Conservation (phyloP, 1,140 invertebrate species). For the Bemisia tabaci region DNA sequence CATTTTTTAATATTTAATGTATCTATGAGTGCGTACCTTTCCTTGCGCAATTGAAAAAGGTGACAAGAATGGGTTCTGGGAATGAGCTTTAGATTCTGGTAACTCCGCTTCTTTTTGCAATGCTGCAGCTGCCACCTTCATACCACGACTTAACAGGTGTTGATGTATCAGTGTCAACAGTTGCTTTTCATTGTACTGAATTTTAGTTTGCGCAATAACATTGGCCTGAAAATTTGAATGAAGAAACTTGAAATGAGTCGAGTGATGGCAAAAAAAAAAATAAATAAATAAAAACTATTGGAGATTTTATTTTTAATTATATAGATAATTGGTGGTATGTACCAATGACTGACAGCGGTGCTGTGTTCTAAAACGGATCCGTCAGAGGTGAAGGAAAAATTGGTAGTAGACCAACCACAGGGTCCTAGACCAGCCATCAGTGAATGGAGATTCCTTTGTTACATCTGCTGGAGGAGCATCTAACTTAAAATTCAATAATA, state of each 20-base stretch:
- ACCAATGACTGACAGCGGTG: no score
- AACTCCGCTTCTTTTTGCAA: slow-evolving; percentile 65
- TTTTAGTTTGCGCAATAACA: slow-evolving; percentile 89
- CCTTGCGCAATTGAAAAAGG: slow-evolving; percentile 37
- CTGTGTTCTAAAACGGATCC: no score
- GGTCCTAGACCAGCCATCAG: no score
- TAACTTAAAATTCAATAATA: no score
- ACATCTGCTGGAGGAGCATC: no score
- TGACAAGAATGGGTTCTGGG: slow-evolving; percentile 30
- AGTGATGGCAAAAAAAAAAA: not conserved
- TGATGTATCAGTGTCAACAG: slow-evolving; percentile 82
- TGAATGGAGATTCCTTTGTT: no score
- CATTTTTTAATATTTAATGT: no score
- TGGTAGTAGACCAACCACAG: no score
- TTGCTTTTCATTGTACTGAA: slow-evolving; percentile 85
- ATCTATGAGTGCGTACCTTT: not conserved
- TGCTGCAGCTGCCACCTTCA: slow-evolving; percentile 49
- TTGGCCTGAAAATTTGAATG: slow-evolving; percentile 52
- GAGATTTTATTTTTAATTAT: no score
- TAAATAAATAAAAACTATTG: slow-evolving; percentile 13
- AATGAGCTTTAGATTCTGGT: slow-evolving; percentile 30
- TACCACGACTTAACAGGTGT: slow-evolving; percentile 66
- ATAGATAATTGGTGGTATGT: no score
- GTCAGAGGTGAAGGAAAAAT: no score
- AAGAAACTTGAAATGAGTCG: slow-evolving; percentile 8